Base-by-base conservation (phyloP, 2,797 vertebrate species). In the Crenuchus spilurus region DNA sequence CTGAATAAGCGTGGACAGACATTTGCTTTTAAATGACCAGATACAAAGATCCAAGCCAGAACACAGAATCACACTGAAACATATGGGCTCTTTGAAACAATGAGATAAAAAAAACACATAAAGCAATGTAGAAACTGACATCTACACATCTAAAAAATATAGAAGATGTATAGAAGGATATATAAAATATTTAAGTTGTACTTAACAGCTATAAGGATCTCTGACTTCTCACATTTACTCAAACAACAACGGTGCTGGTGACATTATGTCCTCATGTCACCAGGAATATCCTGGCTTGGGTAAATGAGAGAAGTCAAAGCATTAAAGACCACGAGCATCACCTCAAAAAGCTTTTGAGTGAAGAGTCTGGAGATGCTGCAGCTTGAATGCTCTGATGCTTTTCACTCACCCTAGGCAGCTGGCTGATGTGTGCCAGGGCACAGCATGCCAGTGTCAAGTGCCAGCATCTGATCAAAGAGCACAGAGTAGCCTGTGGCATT, bases 401-500 rank as follows among this genome's bases (percentile, higher is more conserved):
- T 66, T 80, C 77, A 62, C 51, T 60, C 49, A 49, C 54, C 63
- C 60, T 14, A 8, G 74, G 77, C 70, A 82, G 78, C 77, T 77
- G 74, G 80, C 72, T 77, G 78, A 80, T 71, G 52, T 26, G n/a
- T 31, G 67, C 63, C 52, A 4, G 62, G 35, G 35, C 58, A 61
- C 46, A 70, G 48, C 54, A 60, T 30, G 58, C 55, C 69, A 64
- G 66, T 2, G 61, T 64, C 35, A 55, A 79, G 69, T 80, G 78
- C 72, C 78, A 85, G 70, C 76, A 74, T 61, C 63, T 74, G 78
- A 77, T 79, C 63, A 79, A 78, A 75, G 72, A 77, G 74, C 63
- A 66, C 33, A 79, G 70, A 49, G 18, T 33, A 78, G 75, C 68
- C 75, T 61, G 35, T 58, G 35, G 74, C 77, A 75, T 65, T 41